Base-by-base conservation (phyloP, 2,797 vertebrate species). In the Neomorphus geoffroyi region DNA sequence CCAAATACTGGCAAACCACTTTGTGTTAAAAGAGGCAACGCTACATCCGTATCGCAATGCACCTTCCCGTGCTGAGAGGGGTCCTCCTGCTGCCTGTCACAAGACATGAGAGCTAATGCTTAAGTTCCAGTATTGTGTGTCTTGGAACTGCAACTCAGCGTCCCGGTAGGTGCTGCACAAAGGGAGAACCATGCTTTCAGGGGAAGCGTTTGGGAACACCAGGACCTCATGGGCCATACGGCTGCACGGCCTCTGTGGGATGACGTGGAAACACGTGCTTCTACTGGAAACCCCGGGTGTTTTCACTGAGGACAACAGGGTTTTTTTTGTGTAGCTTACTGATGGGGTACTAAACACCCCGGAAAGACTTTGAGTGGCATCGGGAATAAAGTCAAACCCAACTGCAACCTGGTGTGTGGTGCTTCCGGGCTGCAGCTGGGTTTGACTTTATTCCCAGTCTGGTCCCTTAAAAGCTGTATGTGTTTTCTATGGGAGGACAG, bases 31-130 rank as follows among this genome's bases (percentile, higher is more conserved):
- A 86, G 12, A 18, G 14, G 8, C 28, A n/a, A 13, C 0, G 1
- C 43, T 61, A 48, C 1, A 9, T 8, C 7, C 3, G 1, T n/a
- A 45, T 17, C 1, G 3, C 51, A 79, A 3, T 37, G 50, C 79
- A 64, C 21, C 4, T 46, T 80, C n/a, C 39, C 30, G 0, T 0
- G 0, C 1, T 72, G 80, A 48, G 27, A 6, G 10, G 39, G 28
- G 4, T 65, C 7, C 0, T 65, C 18, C 19, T 88, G 22, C 65
- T 70, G 35, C 62, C 58, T 66, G 0, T 23, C 24, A 15, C 0
- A 1, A 57, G 33, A 53, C 1, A 5, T 30, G 41, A 83, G 54
- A 79, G 5, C 13, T 65, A 51, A n/a, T 1, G 3, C 15, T 21
- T 27, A 50, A 50, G 11, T 48, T 92, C 35, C 26, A 45, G 2